phyloP scores from a whole-genome alignment of 2,888 invertebrate species.

The Charanyca ferruginea region DNA sequence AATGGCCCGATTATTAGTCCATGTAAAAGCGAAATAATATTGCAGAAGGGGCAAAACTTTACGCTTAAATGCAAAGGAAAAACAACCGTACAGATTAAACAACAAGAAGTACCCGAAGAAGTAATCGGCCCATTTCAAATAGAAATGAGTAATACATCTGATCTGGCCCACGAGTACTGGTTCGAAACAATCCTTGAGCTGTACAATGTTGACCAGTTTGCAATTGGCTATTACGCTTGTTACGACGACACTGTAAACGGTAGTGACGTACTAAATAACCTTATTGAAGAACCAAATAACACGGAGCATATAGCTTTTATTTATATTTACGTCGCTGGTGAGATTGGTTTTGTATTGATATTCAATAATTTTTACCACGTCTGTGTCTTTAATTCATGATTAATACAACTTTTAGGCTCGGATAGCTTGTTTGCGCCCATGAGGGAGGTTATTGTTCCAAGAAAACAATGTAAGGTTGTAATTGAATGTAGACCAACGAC shows the following conservation, averaged over 20 bases:
- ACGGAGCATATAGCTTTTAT: conserved; percentile 81
- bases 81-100: conserved; percentile 76
- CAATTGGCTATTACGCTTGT: conserved; percentile 91
- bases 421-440: conserved; percentile 84
- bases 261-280: conserved; percentile 72
- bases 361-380: conserved; percentile 33
- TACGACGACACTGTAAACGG: conserved; percentile 82
- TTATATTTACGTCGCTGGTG: conserved; percentile 87
- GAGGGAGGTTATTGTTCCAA: conserved; percentile 79
- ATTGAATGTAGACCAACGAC: conserved; percentile 88
- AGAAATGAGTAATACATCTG: conserved; percentile 40
- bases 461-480: conserved; percentile 75
- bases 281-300: conserved; percentile 80
- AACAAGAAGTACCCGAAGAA: conserved; percentile 82
- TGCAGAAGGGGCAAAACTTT: conserved; percentile 84
- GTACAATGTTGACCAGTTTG: conserved; percentile 81
- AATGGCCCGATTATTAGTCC: conserved; percentile 81
- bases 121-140: conserved; percentile 69
- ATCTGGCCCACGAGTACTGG: conserved; percentile 71
- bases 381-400: conserved; percentile 57
- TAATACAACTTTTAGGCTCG: conserved; percentile 82
- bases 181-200: conserved; percentile 87
- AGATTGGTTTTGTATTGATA: conserved; percentile 66
- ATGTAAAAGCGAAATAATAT: conserved; percentile 78
- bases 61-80: conserved; percentile 81